Evolutionary conservation across 2,888 invertebrate genomes (phyloP).

Genomic region (Invenusta paracnida): DNA sequence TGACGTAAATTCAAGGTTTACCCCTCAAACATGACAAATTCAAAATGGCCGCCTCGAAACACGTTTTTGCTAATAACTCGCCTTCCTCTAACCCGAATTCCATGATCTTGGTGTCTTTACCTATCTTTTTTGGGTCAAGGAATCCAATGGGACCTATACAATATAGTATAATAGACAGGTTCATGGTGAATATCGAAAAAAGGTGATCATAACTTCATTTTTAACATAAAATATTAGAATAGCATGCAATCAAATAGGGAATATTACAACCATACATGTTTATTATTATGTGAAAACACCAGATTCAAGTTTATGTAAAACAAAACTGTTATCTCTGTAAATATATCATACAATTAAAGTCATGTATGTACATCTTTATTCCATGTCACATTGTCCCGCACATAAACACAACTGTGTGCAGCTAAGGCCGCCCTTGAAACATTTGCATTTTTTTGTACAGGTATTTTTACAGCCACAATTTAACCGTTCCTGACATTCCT

Average conservation of each 20-base stretch:
- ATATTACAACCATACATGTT: not conserved
- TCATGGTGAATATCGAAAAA: too few species aligned
- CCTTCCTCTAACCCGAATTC: too few species aligned
- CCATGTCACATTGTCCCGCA: not conserved
- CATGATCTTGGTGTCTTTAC: too few species aligned
- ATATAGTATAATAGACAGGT: too few species aligned
- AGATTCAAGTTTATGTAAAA: not conserved
- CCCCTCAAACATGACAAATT: too few species aligned
- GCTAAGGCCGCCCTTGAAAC: not conserved
- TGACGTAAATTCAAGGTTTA: too few species aligned
- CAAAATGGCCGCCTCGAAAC: too few species aligned
- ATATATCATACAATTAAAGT: not conserved
- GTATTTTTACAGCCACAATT: slow-evolving; percentile 11
- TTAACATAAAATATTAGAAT: not conserved
- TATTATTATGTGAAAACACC: not conserved
- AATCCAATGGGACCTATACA: too few species aligned
- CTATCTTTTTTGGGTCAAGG: too few species aligned
- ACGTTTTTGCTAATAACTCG: too few species aligned
- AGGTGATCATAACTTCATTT: not conserved
- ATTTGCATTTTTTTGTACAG: not conserved
- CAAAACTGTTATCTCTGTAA: not conserved
- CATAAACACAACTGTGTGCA: slow-evolving; percentile 28
- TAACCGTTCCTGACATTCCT: not conserved
- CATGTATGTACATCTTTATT: not conserved
- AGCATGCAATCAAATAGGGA: not conserved